These are phyloP conservation scores for Drosophila antonietae DNA, from an alignment of 2,888 invertebrate species.

Conservation along the genomic window DNA sequence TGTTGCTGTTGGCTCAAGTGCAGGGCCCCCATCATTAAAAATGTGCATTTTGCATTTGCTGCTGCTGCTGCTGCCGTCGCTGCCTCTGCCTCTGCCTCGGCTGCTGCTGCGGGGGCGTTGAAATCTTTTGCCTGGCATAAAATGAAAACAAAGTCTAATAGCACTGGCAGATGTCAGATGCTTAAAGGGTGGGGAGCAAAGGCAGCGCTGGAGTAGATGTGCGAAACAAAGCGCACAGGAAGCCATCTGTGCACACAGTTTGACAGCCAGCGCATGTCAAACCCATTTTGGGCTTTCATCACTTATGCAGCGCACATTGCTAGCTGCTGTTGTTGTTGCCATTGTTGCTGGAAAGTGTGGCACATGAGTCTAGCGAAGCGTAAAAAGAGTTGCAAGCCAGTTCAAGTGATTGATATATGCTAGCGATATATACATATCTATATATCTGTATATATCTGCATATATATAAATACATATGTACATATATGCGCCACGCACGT, in stretches of 20 bases:
- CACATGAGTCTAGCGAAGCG: constrained; percentile 46
- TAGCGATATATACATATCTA: background rate
- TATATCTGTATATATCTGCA: constrained; percentile 1
- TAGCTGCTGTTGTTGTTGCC: background rate
- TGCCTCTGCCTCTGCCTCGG: background rate
- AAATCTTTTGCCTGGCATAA: constrained; percentile 54
- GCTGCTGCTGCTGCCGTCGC: background rate
- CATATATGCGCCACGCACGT: constrained; percentile 54
- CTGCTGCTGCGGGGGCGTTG: constrained; percentile 51
- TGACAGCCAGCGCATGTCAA: constrained; percentile 38
- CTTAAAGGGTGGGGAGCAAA: background rate
- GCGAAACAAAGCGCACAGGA: constrained; percentile 52
- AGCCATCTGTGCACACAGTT: constrained; percentile 38
- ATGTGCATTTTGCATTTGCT: constrained; percentile 72
- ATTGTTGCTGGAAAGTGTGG: constrained; percentile 44
- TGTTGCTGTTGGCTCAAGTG: constrained; percentile 62
- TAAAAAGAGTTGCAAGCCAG: constrained; percentile 49
- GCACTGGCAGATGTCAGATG: constrained; percentile 22
- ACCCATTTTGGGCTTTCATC: constrained; percentile 35
- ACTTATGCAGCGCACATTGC: constrained; percentile 62
- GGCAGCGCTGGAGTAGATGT: background rate
- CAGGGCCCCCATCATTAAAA: constrained; percentile 73
- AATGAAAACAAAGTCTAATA: constrained; percentile 64
- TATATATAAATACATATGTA: background rate
- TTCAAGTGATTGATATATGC: constrained; percentile 64